Base-by-base conservation (phyloP, 2,797 vertebrate genomes). In the Pogoniulus pusillus region DNA sequence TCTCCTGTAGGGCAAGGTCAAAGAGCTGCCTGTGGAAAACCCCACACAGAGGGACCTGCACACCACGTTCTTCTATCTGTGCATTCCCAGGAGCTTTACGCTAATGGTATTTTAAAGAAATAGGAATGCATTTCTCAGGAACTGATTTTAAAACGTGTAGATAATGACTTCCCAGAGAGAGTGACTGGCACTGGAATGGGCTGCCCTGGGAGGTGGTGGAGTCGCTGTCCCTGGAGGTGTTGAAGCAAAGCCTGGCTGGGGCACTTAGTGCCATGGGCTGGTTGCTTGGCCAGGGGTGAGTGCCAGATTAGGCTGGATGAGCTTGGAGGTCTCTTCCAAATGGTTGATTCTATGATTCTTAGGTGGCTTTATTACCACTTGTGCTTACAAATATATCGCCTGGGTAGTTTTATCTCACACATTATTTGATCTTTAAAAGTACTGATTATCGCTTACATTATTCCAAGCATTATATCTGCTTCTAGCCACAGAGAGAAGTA, bases 341-440 rank as follows among this genome's bases (percentile, higher is more conserved):
- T n/a, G n/a, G n/a, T n/a, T n/a, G n/a, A n/a, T n/a, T n/a, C n/a
- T n/a, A n/a, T n/a, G n/a, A n/a, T n/a, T n/a, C n/a, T n/a, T n/a
- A n/a, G n/a, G 32, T 16, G 24, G 69, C 39, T 87, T 85, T 69
- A 91, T 60, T 69, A 77, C 47, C 58, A 9, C 66, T 72, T 66
- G 51, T 16, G 27, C 51, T 84, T 68, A 82, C 19, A 85, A 91
- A 80, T 66, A 45, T 4, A 2, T 82, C 69, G 69, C 51, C 43
- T n/a, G 12, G 29, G 81, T 83, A 89, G 76, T 59, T 88, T 68
- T 89, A 72, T 81, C 83, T 62, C 87, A 37, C 53, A 88, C 57
- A 73, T 74, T 39, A 87, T 62, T n/a, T 92, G 82, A 92, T 82
- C 54, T 90, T 91, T 90, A 92, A 68, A 96, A 93, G 73, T 83